Evolutionary conservation across 2,888 invertebrate genomes (phyloP).

Genomic region (Agapetus fuscipes): DNA sequence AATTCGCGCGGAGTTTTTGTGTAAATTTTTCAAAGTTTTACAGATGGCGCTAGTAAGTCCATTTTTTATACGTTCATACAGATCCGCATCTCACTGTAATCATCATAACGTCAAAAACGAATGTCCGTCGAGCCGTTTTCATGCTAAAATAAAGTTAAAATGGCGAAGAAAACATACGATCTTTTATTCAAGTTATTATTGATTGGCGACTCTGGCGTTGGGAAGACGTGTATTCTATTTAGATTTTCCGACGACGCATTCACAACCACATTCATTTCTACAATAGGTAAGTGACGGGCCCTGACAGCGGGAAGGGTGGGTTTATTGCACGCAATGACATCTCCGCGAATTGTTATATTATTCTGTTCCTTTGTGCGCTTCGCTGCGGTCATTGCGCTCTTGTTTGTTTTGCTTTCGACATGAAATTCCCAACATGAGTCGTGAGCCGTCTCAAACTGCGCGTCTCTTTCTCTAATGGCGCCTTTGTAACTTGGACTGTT

Average conservation of each 20-base stretch:
- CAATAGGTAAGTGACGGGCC: constrained; percentile 67
- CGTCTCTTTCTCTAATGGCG: too few species aligned
- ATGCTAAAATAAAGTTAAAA: constrained; percentile 28
- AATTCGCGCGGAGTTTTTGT: too few species aligned
- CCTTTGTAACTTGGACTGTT: too few species aligned
- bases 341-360: not conserved
- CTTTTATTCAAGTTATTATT: constrained; percentile 83
- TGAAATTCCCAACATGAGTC: too few species aligned
- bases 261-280: constrained; percentile 91
- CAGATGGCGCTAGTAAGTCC: too few species aligned
- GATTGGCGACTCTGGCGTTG: constrained; percentile 91
- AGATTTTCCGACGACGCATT: constrained; percentile 93
- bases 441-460: too few species aligned
- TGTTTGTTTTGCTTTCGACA: too few species aligned
- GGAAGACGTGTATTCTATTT: constrained; percentile 90
- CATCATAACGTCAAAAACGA: constrained; percentile 18
- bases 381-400: too few species aligned
- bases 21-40: too few species aligned
- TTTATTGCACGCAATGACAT: constrained; percentile 6
- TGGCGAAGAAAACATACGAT: constrained; percentile 95
- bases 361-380: not conserved
- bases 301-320: constrained; percentile 17
- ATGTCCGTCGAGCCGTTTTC: constrained; percentile 13
- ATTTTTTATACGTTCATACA: too few species aligned
- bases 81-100: too few species aligned